Percentiles rank a stretch among this genome's conserved stretches.
phyloP scores from a whole-genome alignment of 2,888 invertebrate genomes.

The Heterodera filipjevi region DNA sequence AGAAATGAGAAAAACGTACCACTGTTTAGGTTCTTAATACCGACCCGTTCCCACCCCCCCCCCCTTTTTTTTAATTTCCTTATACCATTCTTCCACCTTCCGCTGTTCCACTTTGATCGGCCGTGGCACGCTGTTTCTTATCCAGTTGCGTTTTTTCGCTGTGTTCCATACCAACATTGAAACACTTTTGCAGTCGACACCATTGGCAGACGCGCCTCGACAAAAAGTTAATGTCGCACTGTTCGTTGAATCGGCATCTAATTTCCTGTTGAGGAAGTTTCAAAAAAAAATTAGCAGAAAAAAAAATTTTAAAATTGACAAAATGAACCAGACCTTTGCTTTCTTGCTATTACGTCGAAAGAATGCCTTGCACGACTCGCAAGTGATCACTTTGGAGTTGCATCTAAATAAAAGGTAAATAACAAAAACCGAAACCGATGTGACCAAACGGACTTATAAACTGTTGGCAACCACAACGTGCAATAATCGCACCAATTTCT shows the following conservation, averaged over 20 bases:
- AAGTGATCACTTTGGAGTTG: conserved; percentile 62
- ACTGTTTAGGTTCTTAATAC: too few relatives aligned
- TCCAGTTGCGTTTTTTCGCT: conserved; percentile 61
- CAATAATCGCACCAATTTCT: too few relatives aligned
- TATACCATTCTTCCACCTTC: not conserved
- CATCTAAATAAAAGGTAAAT: conserved; percentile 46
- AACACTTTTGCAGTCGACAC: conserved; percentile 90
- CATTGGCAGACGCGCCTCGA: conserved; percentile 93
- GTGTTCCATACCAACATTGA: conserved; percentile 69
- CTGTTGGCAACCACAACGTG: too few relatives aligned
- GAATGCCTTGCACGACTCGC: conserved; percentile 91
- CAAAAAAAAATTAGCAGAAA: not conserved
- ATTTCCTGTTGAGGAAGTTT: conserved; percentile 50
- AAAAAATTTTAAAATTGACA: not conserved
- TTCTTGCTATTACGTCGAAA: conserved; percentile 83
- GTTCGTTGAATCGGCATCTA: conserved; percentile 59
- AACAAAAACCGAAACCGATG: too few relatives aligned
- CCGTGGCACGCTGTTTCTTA: conserved; percentile 53
- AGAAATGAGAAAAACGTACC: too few relatives aligned
- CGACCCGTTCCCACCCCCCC: too few relatives aligned
- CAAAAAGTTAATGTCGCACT: conserved; percentile 60
- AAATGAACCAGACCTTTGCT: conserved; percentile 50
- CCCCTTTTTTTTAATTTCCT: too few relatives aligned
- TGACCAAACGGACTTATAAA: too few relatives aligned
- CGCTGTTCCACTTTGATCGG: not conserved